Base-by-base conservation (phyloP, 2,113 vertebrate species). In the Pelodiscus sinensis region DNA sequence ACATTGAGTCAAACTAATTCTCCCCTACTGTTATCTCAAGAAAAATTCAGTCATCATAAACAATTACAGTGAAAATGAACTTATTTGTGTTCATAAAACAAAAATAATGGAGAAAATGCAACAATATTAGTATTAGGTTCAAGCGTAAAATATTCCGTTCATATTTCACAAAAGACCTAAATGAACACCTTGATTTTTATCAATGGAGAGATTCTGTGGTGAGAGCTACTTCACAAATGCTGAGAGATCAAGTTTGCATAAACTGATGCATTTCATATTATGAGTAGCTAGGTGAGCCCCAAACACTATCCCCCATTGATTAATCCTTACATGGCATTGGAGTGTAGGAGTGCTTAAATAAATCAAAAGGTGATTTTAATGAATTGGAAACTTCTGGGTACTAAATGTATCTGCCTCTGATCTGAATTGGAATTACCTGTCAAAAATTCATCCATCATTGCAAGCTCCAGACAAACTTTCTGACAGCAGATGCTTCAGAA, bases 361-460 rank as follows among this genome's bases (percentile, higher is more conserved):
- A 98, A 98, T 98, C 97, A 98, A 90, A 60, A 96, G 96, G 91
- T 97, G 97, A 97, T 98, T 98, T 98, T 98, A 98, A 98, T 98
- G 98, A 98, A 98, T 97, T 96, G 94, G 97, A 95, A 97, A 95
- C 95, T 97, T 97, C 97, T 94, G 73, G 88, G 94, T 95, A 96
- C 95, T 98, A 98, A 98, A 98, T 98, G 97, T 98, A 96, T 94
- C 98, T 95, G 93, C 96, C 97, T 98, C 98, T 98, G 98, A 98
- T 98, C 98, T 98, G 98, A 98, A 98, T 97, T 98, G 96, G 98
- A 98, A 98, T 98, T 97, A 97, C 97, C 97, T 98, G 98, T 98
- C 98, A 98, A 97, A 98, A 98, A 98, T 97, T 97, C 97, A 98
- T 98, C 98, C 97, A 96, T 98, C 98, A 98, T 88, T 94, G 96